Evolutionary conservation across 2,113 vertebrate species (phyloP), one percentile per base, ranked within the genome.

Genomic region (Esox niger): DNA sequence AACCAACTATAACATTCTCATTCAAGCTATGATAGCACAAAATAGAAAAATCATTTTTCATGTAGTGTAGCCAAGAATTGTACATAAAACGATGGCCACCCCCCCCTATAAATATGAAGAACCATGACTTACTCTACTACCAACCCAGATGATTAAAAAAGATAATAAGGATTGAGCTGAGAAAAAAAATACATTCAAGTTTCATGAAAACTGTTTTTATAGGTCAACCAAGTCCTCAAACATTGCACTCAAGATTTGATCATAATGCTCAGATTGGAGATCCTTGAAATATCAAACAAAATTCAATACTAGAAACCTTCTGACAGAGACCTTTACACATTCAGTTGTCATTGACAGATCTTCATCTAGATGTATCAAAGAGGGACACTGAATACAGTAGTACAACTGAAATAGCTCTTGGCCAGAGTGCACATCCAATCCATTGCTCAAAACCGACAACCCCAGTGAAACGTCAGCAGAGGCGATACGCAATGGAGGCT

Each of bases 281-380:
- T n/a, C 7, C 38, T 27, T 7, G 2, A 29, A 13, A 20, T 3
- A 29, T 35, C 29, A 15, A 17, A 26, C 3, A 6, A 0, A 10
- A 3, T 52, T 38, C 31, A 64, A 75, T 73, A 84, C 83, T 78
- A 84, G 75, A 86, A 25, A 49, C 79, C 71, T 73, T 65, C 2
- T 6, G 38, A 20, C 35, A 26, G 25, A 57, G 13, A 13, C 15
- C 10, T 38, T 38, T 38, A 38, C 10, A 38, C 10, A 13, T 38
- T 38, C 11, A 15, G 35, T 38, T 3, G 35, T 9, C 4, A 46
- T 23, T 30, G 27, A 29, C 9, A 47, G 15, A 11, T 64, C 29
- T 57, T 65, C 4, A 65, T 38, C 35, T 65, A 54, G 61, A 69
- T 72, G 64, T 20, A 25, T 25, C 10, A 13, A 11, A 7, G 7